A percentile compares a stretch with the other conserved stretches of the same genome.
These are phyloP conservation scores for Balaeniceps rex DNA, from an alignment of 2,113 vertebrate genomes.

Conservation along the genomic window DNA sequence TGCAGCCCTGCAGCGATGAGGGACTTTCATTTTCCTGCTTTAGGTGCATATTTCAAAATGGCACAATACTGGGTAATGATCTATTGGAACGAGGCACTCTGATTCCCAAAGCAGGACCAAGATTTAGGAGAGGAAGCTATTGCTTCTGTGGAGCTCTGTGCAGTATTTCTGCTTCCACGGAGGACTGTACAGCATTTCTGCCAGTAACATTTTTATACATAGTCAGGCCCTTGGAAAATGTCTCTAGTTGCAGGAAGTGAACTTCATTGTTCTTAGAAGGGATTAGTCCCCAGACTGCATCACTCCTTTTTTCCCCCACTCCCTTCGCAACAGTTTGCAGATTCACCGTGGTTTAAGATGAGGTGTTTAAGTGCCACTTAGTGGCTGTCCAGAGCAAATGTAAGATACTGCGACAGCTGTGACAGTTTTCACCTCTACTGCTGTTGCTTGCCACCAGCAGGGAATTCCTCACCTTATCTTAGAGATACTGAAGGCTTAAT, in stretches of 20 bases:
- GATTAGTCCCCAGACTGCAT: background rate
- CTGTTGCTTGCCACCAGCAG: background rate
- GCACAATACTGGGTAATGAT: background rate
- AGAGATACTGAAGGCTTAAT: background rate
- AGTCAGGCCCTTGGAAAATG: background rate
- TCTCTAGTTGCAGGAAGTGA: background rate
- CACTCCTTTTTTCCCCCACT: background rate
- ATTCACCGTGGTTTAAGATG: background rate
- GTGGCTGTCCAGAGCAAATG: constrained; percentile 1
- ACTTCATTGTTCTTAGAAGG: background rate
- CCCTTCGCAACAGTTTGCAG: background rate
- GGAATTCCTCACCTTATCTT: background rate
- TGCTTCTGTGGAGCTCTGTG: background rate
- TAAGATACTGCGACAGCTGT: background rate
- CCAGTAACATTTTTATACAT: background rate
- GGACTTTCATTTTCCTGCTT: background rate
- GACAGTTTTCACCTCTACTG: background rate
- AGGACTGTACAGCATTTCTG: background rate
- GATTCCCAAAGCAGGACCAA: background rate
- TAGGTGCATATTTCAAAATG: background rate
- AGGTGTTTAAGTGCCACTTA: constrained; percentile 39
- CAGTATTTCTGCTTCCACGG: background rate
- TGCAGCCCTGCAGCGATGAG: background rate
- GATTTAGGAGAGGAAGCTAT: background rate
- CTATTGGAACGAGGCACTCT: background rate